A percentile compares a stretch with the other conserved stretches of the same genome.
Conservation (phyloP, 2,888 invertebrate genomes). For the Drosophila ezoana region DNA sequence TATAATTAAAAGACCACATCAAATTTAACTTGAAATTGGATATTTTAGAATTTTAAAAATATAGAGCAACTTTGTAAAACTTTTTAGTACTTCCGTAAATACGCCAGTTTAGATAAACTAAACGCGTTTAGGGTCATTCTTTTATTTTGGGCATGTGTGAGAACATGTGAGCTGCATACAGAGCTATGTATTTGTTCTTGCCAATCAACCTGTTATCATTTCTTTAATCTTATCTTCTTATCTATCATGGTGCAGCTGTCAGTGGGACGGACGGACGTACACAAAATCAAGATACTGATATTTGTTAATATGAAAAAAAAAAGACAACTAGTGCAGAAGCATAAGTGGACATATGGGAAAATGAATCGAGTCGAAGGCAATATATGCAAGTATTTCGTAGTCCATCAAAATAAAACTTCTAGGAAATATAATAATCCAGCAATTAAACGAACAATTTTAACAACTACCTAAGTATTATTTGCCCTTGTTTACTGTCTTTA, state of each 20-base stretch:
- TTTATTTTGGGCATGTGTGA: not conserved
- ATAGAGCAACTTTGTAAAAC: too few species aligned
- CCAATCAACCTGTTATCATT: constrained; percentile 46
- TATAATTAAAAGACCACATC: too few species aligned
- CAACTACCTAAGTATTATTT: too few species aligned
- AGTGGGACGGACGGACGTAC: not conserved
- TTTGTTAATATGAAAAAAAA: constrained; percentile 7
- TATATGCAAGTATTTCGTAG: not conserved
- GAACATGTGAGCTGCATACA: not conserved
- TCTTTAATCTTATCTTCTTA: constrained; percentile 66
- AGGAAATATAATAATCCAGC: too few species aligned
- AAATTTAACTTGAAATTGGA: too few species aligned
- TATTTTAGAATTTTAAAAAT: too few species aligned
- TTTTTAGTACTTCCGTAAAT: too few species aligned
- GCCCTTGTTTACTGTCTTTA: too few species aligned
- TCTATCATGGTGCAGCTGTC: constrained; percentile 35
- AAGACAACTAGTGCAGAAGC: constrained; percentile 7
- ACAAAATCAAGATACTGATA: constrained; percentile 25
- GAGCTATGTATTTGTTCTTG: constrained; percentile 17
- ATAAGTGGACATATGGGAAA: not conserved
- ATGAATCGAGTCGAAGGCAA: not conserved
- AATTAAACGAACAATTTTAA: too few species aligned
- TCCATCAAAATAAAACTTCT: too few species aligned
- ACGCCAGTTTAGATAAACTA: too few species aligned
- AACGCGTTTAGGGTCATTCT: too few species aligned